Evolutionary conservation across 1,140 invertebrate genomes (phyloP).

Genomic region (Arctopsyche grandis): DNA sequence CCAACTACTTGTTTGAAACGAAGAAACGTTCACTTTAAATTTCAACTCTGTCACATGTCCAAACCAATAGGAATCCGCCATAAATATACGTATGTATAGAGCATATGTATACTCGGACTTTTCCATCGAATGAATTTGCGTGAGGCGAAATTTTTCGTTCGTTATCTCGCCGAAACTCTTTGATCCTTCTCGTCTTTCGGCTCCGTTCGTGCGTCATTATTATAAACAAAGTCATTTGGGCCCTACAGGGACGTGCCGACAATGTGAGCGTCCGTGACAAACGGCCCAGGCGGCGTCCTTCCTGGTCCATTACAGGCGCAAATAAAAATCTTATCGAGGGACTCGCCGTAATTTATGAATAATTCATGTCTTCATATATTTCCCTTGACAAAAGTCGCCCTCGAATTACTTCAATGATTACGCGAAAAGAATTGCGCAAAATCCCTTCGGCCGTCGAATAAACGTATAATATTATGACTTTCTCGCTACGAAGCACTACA

Average conservation of each 20-base stretch:
- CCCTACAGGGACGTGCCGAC: conserved; percentile 17
- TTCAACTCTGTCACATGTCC: too few relatives aligned
- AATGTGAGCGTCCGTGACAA: conserved; percentile 43
- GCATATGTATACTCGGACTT: too few relatives aligned
- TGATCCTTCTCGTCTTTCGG: conserved; percentile 29
- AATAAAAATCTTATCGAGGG: conserved; percentile 51
- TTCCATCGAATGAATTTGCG: not conserved
- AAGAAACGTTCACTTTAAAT: too few relatives aligned
- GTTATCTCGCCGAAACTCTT: conserved; percentile 8
- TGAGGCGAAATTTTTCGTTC: not conserved
- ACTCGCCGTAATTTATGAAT: conserved; percentile 49
- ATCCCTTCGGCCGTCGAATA: not conserved
- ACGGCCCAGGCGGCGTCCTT: conserved; percentile 31
- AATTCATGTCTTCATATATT: conserved; percentile 52
- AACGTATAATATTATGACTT: not conserved
- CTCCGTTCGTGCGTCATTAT: conserved; percentile 33
- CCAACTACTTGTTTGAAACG: too few relatives aligned
- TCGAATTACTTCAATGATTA: conserved; percentile 30
- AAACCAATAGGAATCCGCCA: too few relatives aligned
- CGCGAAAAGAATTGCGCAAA: not conserved
- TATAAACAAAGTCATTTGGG: conserved; percentile 51
- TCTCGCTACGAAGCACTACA: too few relatives aligned
- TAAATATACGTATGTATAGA: too few relatives aligned
- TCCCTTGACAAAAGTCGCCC: not conserved
- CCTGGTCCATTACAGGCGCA: conserved; percentile 42